A percentile compares a stretch with the other conserved stretches of the same genome.
phyloP scores from a whole-genome alignment of 2,113 vertebrate genomes.

The Neomonachus schauinslandi region DNA sequence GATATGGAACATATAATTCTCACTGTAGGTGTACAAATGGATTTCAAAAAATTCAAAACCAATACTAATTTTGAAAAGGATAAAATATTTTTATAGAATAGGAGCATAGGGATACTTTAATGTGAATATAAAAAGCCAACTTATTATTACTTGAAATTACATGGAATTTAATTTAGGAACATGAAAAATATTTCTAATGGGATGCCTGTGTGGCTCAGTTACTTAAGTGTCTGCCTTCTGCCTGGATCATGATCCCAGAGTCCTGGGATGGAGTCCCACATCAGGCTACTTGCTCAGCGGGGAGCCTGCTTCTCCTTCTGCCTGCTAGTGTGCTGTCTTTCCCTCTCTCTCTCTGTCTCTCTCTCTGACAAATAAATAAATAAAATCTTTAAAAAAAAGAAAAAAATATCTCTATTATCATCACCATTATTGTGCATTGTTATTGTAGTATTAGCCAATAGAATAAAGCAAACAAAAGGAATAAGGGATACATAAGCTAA shows the following conservation, averaged over 20 bases:
- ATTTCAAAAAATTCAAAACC: neutral
- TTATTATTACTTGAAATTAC: neutral
- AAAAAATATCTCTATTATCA: neutral
- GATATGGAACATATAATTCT: neutral
- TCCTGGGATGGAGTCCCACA: too few relatives aligned
- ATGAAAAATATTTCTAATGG: neutral
- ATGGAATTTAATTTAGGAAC: constrained; percentile 12
- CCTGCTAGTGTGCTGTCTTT: too few relatives aligned
- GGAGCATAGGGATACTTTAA: neutral
- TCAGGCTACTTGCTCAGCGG: too few relatives aligned
- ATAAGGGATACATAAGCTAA: neutral
- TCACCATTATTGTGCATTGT: neutral
- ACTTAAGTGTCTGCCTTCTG: too few relatives aligned
- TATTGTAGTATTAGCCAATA: neutral
- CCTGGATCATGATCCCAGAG: too few relatives aligned
- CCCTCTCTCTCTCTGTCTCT: too few relatives aligned
- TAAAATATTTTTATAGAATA: neutral
- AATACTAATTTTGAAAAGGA: neutral
- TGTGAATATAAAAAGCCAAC: neutral
- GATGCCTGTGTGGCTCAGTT: too few relatives aligned
- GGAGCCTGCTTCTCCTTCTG: too few relatives aligned
- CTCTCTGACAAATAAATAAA: too few relatives aligned
- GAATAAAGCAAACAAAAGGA: neutral
- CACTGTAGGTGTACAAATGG: neutral
- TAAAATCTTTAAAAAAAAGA: too few relatives aligned